A percentile compares a stretch with the other conserved stretches of the same genome.
phyloP scores from a whole-genome alignment of 2,113 vertebrate species.

The Lutjanus erythropterus region DNA sequence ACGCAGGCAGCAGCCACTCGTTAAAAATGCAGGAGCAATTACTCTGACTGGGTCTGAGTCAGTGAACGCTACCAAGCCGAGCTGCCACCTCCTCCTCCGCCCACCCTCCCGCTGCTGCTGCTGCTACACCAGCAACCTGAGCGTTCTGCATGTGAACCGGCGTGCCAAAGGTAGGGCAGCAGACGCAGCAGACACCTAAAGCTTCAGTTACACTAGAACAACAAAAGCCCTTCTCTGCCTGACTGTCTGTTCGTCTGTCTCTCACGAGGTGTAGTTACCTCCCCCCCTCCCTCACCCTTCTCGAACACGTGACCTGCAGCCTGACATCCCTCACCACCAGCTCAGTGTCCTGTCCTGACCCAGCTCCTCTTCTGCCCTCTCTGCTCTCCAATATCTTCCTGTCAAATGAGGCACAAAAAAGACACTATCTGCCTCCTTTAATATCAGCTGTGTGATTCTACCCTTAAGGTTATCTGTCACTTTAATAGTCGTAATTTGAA shows the following conservation, averaged over 20 bases:
- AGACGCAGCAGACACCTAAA: conserved; percentile 63
- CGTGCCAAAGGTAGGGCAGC: conserved; percentile 56
- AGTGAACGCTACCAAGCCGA: conserved; percentile 53
- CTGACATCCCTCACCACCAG: conserved; percentile 45
- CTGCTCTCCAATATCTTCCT: not conserved
- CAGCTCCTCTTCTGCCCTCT: conserved; percentile 28
- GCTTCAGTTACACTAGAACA: conserved; percentile 70
- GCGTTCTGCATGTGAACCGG: conserved; percentile 53
- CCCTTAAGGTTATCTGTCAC: not conserved
- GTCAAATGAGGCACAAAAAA: not conserved
- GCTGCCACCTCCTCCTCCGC: conserved; percentile 50
- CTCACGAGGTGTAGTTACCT: conserved; percentile 53
- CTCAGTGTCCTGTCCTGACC: conserved; percentile 29
- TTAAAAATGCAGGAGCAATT: conserved; percentile 84
- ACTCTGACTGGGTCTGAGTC: conserved; percentile 70
- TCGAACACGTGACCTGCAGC: conserved; percentile 34
- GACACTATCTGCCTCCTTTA: not conserved
- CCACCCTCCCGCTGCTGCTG: conserved; percentile 23
- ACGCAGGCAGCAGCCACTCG: conserved; percentile 66
- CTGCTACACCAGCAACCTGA: conserved; percentile 61
- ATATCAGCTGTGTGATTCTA: not conserved
- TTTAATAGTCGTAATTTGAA: not conserved
- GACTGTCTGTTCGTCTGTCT: conserved; percentile 62
- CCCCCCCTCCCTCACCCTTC: conserved; percentile 12
- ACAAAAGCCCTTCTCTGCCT: conserved; percentile 67